Evolutionary conservation across 2,113 vertebrate genomes (phyloP), one percentile per base, ranked within the genome.

Genomic region (Seriola aureovittata): DNA sequence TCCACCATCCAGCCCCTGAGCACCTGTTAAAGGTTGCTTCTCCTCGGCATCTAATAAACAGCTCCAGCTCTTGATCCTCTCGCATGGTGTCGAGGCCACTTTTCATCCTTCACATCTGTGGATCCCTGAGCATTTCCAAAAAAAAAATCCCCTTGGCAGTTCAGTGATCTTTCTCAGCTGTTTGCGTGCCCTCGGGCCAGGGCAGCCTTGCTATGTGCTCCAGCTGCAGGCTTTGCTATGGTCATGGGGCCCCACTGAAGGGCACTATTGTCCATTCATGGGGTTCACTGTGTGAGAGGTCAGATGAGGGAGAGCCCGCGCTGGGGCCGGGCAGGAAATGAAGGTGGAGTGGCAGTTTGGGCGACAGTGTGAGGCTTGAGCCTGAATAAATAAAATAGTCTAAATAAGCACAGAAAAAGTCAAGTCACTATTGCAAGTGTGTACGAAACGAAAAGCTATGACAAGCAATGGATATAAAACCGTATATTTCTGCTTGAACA

Each of bases 211-310:
- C 91, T 93, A 70, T 88, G 90, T 21, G 83, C 81, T 93, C 93
- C 94, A 95, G 95, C 95, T 95, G 94, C 93, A 93, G 88, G 88
- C 89, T 89, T 90, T 79, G 86, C 90, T 86, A 70, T 89, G 91
- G 92, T 87, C 88, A 77, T 79, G 91, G 91, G 92, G 90, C 92
- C 91, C 85, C 70, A 68, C 86, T 92, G 87, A 95, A 94, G 95
- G 93, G 85, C 88, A 92, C 88, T 89, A 94, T 95, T 95, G 94
- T 94, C 92, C 93, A 93, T 94, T 95, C 93, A 95, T 88, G 90
- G 89, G 91, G 91, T 93, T 95, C 92, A 93, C 84, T 94, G 91
- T 94, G 93, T 92, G 93, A 95, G 91, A 93, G 94, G 93, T 94
- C 94, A 93, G 82, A 86, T 67, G 86, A 90, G 89, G 85, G 86